These are phyloP conservation scores for Monochamus saltuarius DNA, from an alignment of 1,140 invertebrate species.

Conservation along the genomic window DNA sequence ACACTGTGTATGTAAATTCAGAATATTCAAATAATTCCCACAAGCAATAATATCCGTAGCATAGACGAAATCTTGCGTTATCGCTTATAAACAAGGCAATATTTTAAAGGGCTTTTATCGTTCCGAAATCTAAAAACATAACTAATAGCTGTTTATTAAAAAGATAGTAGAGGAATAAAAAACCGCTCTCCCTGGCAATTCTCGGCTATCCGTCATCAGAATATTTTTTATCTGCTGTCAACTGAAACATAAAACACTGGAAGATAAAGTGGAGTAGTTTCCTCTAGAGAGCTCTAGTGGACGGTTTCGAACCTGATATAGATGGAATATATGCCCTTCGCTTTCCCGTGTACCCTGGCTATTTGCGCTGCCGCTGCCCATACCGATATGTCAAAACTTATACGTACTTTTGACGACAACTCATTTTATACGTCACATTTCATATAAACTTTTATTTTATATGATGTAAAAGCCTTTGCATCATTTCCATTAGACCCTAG, in stretches of 20 bases:
- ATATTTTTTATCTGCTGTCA: conserved; percentile 49
- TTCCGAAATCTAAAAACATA: conserved; percentile 34
- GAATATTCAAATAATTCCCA: too few relatives aligned
- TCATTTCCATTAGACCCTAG: neutral
- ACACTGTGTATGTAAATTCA: too few relatives aligned
- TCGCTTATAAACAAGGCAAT: conserved; percentile 21
- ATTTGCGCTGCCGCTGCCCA: conserved; percentile 4
- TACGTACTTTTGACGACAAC: conserved; percentile 14
- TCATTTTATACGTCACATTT: conserved; percentile 3
- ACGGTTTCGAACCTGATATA: conserved; percentile 40
- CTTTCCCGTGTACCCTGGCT: neutral
- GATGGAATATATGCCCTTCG: conserved; percentile 37
- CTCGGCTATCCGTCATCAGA: conserved; percentile 42
- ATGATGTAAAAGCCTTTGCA: neutral
- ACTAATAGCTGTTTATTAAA: conserved; percentile 48
- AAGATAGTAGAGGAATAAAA: conserved; percentile 44
- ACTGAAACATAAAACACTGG: conserved; percentile 45
- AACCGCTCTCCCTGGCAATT: conserved; percentile 40
- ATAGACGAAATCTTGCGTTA: too few relatives aligned
- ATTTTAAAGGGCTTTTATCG: conserved; percentile 35
- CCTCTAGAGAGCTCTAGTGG: conserved; percentile 44
- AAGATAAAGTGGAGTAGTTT: conserved; percentile 48
- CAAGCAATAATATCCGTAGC: too few relatives aligned
- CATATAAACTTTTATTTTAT: conserved; percentile 7
- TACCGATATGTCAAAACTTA: conserved; percentile 36